Conservation (phyloP, 2,888 invertebrate species). For the Tromatobia lineatoria region DNA sequence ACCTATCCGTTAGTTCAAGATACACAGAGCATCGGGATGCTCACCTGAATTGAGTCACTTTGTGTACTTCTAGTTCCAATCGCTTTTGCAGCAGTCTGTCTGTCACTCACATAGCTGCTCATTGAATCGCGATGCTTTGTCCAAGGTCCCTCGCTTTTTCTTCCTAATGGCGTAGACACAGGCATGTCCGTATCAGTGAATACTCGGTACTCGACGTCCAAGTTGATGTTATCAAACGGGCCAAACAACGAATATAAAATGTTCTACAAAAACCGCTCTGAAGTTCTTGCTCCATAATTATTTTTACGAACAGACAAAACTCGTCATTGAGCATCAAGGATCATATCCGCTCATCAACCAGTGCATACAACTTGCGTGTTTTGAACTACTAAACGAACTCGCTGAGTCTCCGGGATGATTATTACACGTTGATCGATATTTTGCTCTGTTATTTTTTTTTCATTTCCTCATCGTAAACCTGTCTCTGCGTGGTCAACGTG, state of each 20-base stretch:
- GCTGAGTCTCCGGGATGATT: slow-evolving; percentile 13
- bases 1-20: slow-evolving; percentile 17
- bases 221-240: slow-evolving; percentile 27
- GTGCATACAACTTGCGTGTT: slow-evolving; percentile 14
- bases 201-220: slow-evolving; percentile 55
- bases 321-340: slow-evolving; percentile 26
- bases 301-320: not conserved
- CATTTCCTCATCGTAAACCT: slow-evolving; percentile 9
- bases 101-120: slow-evolving; percentile 51
- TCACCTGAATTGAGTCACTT: not conserved
- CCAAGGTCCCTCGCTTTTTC: slow-evolving; percentile 18
- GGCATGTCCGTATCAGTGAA: slow-evolving; percentile 44
- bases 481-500: not conserved
- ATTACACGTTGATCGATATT: slow-evolving; percentile 44
- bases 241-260: not conserved
- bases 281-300: not conserved
- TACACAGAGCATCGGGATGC: not conserved
- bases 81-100: slow-evolving; percentile 59
- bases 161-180: slow-evolving; percentile 43
- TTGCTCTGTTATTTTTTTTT: slow-evolving; percentile 11
- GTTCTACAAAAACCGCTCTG: not conserved
- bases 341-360: slow-evolving; percentile 2
- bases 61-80: slow-evolving; percentile 53
- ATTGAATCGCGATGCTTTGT: slow-evolving; percentile 48
- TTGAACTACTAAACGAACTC: not conserved